These are phyloP conservation scores for Drosophila eohydei DNA, from an alignment of 2,888 invertebrate genomes.

Conservation along the genomic window DNA sequence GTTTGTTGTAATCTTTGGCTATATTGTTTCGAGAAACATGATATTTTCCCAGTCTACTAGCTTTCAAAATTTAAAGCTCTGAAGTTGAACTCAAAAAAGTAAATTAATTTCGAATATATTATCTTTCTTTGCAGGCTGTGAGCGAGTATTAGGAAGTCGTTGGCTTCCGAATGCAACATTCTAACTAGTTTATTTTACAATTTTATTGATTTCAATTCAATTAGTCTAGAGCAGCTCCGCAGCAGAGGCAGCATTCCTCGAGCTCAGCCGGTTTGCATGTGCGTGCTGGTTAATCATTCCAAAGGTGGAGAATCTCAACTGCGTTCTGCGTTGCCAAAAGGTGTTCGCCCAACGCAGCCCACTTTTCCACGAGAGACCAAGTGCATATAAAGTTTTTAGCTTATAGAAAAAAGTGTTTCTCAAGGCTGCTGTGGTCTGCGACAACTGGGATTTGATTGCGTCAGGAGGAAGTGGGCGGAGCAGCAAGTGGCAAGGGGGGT, in stretches of 20 bases:
- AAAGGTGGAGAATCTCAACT: constrained; percentile 10
- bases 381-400: constrained; percentile 52
- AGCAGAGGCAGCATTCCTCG: constrained; percentile 49
- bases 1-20: neutral
- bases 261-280: constrained; percentile 39
- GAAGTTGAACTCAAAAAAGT: neutral
- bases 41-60: neutral
- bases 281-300: constrained; percentile 64
- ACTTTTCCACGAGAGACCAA: constrained; percentile 13
- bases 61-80: neutral
- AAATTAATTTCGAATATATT: neutral
- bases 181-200: constrained; percentile 7
- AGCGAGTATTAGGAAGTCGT: neutral
- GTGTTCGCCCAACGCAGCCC: constrained; percentile 37
- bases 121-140: neutral
- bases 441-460: constrained; percentile 55
- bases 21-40: too few species aligned
- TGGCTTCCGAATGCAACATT: neutral
- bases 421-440: constrained; percentile 35
- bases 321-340: constrained; percentile 46
- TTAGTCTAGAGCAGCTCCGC: constrained; percentile 49
- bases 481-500: constrained; percentile 17
- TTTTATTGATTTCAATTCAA: constrained; percentile 68
- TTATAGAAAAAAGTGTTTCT: constrained; percentile 52
- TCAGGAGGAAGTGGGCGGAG: constrained; percentile 9